Percentiles rank a stretch among this genome's conserved stretches.
These are phyloP conservation scores for Raja brachyura DNA, from an alignment of 2,113 vertebrate species.

Conservation along the genomic window DNA sequence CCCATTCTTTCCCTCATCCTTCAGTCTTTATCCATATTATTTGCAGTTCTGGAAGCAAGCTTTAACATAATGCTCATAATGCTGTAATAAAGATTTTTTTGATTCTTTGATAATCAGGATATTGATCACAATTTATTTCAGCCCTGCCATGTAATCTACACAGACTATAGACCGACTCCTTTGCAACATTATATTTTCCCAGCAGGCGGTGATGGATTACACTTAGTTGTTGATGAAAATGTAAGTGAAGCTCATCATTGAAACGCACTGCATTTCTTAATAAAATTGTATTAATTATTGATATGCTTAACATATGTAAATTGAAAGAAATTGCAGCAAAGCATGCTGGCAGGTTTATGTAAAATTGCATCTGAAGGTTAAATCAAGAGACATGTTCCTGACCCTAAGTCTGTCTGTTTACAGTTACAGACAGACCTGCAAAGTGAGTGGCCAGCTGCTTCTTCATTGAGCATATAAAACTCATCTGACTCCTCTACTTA, in stretches of 20 bases:
- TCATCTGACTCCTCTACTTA: too few species aligned
- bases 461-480: not conserved
- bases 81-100: not conserved
- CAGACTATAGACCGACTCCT: conserved; percentile 91
- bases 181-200: conserved; percentile 97
- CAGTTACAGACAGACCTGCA: too few species aligned
- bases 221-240: conserved; percentile 95
- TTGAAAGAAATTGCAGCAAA: too few species aligned
- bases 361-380: not conserved
- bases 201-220: conserved; percentile 93
- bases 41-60: not conserved
- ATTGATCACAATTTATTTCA: conserved; percentile 46
- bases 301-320: too few species aligned
- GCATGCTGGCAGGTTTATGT: not conserved
- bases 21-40: not conserved
- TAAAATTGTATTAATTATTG: too few species aligned
- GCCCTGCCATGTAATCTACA: conserved; percentile 96
- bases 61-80: not conserved
- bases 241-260: conserved; percentile 93
- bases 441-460: not conserved
- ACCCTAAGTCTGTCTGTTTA: not conserved
- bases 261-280: conserved; percentile 54
- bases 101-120: not conserved
- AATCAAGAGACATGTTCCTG: not conserved
- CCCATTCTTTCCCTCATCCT: not conserved